phyloP scores from a whole-genome alignment of 2,113 vertebrate species.

The Scomber japonicus region DNA sequence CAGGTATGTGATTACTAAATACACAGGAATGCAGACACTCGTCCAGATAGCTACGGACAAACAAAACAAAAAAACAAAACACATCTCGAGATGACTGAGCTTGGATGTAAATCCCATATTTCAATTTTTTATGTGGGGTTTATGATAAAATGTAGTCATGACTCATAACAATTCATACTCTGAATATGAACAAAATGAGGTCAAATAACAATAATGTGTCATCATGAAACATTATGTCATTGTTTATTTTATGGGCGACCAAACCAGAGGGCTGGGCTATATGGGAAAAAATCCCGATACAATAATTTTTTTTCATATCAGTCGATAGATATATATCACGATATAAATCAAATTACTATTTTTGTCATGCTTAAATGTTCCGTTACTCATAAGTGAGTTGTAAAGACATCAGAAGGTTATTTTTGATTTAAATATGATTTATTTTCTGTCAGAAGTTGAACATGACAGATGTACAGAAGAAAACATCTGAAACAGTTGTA shows the following conservation, averaged over 20 bases:
- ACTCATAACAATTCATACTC: background rate
- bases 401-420: too few relatives aligned
- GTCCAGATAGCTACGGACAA: background rate
- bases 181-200: background rate
- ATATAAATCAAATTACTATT: too few relatives aligned
- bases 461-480: too few relatives aligned
- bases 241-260: background rate
- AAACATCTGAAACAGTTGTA: too few relatives aligned
- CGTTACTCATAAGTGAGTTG: too few relatives aligned
- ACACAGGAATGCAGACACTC: conserved; percentile 51
- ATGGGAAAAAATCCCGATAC: too few relatives aligned
- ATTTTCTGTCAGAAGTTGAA: too few relatives aligned
- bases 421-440: too few relatives aligned
- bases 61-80: background rate
- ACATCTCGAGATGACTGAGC: background rate
- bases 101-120: background rate
- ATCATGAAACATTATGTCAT: background rate
- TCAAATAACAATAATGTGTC: background rate
- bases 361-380: too few relatives aligned
- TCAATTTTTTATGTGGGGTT: background rate
- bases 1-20: conserved; percentile 50
- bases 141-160: background rate
- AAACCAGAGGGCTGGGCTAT: too few relatives aligned
- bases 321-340: too few relatives aligned
- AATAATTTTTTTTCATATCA: too few relatives aligned